Evolutionary conservation across 2,888 invertebrate species (phyloP).

Genomic region (Drosophila differens): DNA sequence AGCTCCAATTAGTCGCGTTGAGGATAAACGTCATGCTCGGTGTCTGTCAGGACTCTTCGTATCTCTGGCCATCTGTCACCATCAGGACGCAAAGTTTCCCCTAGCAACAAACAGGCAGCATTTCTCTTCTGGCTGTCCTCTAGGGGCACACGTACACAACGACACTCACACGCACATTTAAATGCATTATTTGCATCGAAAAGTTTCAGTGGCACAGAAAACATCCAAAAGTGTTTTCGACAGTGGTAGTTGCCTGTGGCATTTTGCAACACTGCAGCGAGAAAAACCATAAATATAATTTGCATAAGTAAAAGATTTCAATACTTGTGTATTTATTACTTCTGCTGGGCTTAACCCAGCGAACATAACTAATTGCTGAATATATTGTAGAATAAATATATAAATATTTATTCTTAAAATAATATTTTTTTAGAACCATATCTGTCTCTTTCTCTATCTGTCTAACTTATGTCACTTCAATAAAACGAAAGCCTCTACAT

Average conservation of each 20-base stretch:
- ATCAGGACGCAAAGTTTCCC: slow-evolving; percentile 40
- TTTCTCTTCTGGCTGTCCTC: slow-evolving; percentile 1
- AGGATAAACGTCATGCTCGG: slow-evolving; percentile 37
- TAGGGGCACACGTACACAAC: background rate
- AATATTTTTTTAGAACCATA: background rate
- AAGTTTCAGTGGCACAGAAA: slow-evolving; percentile 15
- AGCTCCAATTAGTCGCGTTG: slow-evolving; percentile 52
- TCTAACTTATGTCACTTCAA: background rate
- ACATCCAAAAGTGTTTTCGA: slow-evolving; percentile 15
- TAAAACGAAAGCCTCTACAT: background rate
- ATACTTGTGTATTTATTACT: background rate
- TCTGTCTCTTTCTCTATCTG: background rate
- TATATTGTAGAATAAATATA: background rate
- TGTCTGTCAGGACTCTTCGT: slow-evolving; percentile 27
- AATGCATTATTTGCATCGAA: slow-evolving; percentile 22
- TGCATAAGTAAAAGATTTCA: background rate
- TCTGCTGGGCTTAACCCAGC: background rate
- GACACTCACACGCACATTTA: slow-evolving; percentile 9
- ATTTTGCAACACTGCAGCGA: slow-evolving; percentile 13
- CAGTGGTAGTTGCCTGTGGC: background rate
- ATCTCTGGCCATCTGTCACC: slow-evolving; percentile 49
- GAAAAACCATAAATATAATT: background rate
- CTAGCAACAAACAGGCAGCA: slow-evolving; percentile 7
- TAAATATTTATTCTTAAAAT: background rate
- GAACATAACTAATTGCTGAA: background rate